phyloP scores from a whole-genome alignment of 2,888 invertebrate species.

The Torymus auratus region DNA sequence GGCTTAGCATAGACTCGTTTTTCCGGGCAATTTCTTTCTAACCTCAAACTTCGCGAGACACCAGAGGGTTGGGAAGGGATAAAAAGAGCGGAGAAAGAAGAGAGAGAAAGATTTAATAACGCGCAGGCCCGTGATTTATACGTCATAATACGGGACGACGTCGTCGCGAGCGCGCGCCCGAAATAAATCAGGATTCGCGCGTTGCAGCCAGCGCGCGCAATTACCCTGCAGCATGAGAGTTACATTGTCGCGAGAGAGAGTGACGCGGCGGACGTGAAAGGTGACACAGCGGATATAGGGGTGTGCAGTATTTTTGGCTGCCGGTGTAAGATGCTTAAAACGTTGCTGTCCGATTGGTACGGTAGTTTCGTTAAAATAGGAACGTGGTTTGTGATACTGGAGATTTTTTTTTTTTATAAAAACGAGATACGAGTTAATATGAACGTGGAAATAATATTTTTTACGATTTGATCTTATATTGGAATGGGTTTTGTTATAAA shows the following conservation, averaged over 20 bases:
- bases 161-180: background rate
- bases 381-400: too few relatives aligned
- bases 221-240: conserved; percentile 1
- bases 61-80: too few relatives aligned
- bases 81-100: background rate
- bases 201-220: conserved; percentile 4
- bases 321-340: too few relatives aligned
- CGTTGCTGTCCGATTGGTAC: too few relatives aligned
- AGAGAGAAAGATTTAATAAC: conserved; percentile 38
- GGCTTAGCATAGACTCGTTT: conserved; percentile 22
- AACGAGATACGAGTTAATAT: too few relatives aligned
- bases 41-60: background rate
- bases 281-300: too few relatives aligned
- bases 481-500: too few relatives aligned
- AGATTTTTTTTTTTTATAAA: too few relatives aligned
- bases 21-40: conserved; percentile 38
- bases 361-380: too few relatives aligned
- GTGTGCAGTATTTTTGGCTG: too few relatives aligned
- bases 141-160: conserved; percentile 13
- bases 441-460: too few relatives aligned
- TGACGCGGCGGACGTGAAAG: background rate
- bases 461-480: too few relatives aligned
- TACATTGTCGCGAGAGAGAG: background rate
- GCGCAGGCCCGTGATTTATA: conserved; percentile 39
- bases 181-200: conserved; percentile 49